Percentiles rank a stretch among this genome's conserved stretches.
Conservation (phyloP, 2,888 invertebrate genomes). For the Autographa gamma region DNA sequence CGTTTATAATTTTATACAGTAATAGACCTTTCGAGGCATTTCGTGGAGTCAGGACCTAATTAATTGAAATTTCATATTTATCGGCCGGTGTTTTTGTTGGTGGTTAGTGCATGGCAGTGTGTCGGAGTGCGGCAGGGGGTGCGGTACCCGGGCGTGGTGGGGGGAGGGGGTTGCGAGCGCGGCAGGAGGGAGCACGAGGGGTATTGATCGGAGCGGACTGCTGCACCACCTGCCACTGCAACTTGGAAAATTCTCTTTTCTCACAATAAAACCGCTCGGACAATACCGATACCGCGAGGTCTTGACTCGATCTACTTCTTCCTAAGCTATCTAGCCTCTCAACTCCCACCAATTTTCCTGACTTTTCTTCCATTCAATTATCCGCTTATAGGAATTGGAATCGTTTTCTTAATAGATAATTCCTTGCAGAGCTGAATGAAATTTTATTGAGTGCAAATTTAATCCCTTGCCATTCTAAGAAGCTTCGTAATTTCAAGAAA, state of each 20-base stretch:
- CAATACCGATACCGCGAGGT: constrained; percentile 22
- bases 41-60: constrained; percentile 9
- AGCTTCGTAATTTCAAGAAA: not conserved
- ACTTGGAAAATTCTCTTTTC: constrained; percentile 67
- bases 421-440: not conserved
- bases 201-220: constrained; percentile 76
- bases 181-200: constrained; percentile 56
- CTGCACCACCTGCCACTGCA: constrained; percentile 81
- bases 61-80: constrained; percentile 21
- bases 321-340: constrained; percentile 7
- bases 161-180: constrained; percentile 36
- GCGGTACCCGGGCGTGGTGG: constrained; percentile 46
- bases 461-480: not conserved
- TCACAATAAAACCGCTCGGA: constrained; percentile 43
- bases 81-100: constrained; percentile 26
- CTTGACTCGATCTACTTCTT: constrained; percentile 12
- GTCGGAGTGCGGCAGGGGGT: constrained; percentile 51
- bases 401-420: constrained; percentile 1
- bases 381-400: constrained; percentile 12
- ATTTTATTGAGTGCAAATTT: not conserved
- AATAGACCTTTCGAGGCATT: not conserved
- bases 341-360: not conserved
- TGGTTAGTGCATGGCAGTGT: constrained; percentile 44
- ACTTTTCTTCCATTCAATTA: constrained; percentile 17
- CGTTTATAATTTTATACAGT: not conserved